Evolutionary conservation across 2,888 invertebrate genomes (phyloP), one percentile per base, ranked within the genome.

Genomic region (Nomada hirtipes): DNA sequence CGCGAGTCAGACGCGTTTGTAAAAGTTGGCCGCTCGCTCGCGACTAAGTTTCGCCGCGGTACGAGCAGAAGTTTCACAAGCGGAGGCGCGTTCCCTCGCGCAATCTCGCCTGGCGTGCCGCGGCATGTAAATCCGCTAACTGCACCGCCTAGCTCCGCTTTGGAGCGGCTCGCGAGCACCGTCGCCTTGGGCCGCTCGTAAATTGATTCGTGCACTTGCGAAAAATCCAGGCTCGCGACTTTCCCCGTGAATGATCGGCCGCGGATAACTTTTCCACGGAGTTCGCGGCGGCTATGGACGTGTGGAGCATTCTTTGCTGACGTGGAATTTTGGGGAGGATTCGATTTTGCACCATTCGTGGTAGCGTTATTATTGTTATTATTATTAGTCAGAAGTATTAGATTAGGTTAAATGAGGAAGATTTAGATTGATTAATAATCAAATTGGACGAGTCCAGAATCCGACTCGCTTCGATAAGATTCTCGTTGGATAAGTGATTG

Each of bases 151-250:
- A 80, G 77, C 79, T 79, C 61, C 61, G 61, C 60, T 79, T 68
- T 59, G 55, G 42, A 52, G 87, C 83, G 81, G 81, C 86, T 86
- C 80, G 80, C 88, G 81, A 84, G 79, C 84, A 79, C 55, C 57
- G 57, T 85, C 79, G 86, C 87, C 86, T 79, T 72, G 71, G 83
- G 87, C 82, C 75, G 75, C 74, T 57, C 82, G 79, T 85, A 86
- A 87, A 86, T 89, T 85, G 88, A 88, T 85, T 85, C 82, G 70
- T 76, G 64, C 79, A 77, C 86, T 89, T 87, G 71, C 86, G 86
- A 87, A 88, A 79, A 84, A 68, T 4, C 15, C 23, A n/a, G 13
- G 26, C 50, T 23, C 15, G 26, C 60, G 29, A 60, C 50, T 50
- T 57, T 47, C 23, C 29, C n/a, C 60, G 36, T 36, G 52, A 36